phyloP scores from a whole-genome alignment of 2,113 vertebrate species.

The Phoenicopterus ruber region DNA sequence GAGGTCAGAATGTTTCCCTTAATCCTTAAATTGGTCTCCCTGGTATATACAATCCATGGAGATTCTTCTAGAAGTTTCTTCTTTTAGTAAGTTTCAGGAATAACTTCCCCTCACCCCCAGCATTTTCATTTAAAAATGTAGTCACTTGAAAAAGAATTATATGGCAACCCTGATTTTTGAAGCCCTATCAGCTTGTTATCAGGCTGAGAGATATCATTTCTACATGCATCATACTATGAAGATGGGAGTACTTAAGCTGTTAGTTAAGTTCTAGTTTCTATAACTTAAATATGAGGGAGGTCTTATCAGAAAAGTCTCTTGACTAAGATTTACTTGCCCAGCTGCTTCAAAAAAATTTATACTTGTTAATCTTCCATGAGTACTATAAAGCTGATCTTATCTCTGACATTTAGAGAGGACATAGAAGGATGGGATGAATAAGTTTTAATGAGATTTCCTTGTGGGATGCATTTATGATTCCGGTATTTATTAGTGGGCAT shows the following conservation, averaged over 20 bases:
- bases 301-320: neutral
- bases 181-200: neutral
- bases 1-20: neutral
- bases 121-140: neutral
- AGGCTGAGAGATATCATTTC: neutral
- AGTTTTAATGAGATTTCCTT: slow-evolving; percentile 53
- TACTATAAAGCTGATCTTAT: slow-evolving; percentile 21
- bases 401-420: slow-evolving; percentile 24
- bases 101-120: rapidly evolving
- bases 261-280: neutral
- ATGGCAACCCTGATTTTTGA: neutral
- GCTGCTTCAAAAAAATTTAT: neutral
- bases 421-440: neutral
- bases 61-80: neutral
- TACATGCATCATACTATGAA: neutral
- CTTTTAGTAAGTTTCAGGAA: neutral
- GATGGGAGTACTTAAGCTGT: neutral
- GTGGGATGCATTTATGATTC: slow-evolving; percentile 27
- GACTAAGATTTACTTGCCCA: neutral
- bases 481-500: slow-evolving; percentile 44
- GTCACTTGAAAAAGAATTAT: neutral
- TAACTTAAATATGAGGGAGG: neutral
- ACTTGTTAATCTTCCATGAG: neutral
- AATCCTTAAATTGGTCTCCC: neutral
- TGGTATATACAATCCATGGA: neutral